Evolutionary conservation across 2,888 invertebrate species (phyloP).

Genomic region (Calameuta idolon): DNA sequence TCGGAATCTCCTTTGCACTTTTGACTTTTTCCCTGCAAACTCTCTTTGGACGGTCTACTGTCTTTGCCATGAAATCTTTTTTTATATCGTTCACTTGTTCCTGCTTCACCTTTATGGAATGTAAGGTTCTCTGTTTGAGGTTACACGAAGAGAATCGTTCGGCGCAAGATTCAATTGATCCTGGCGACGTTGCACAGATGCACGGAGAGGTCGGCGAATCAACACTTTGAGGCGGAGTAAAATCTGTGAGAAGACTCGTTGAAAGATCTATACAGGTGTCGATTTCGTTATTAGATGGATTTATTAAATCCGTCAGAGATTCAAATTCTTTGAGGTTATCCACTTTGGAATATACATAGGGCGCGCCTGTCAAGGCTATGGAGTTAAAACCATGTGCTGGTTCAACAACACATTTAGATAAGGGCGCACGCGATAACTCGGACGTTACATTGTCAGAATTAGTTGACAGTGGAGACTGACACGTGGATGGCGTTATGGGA

Average conservation of each 20-base stretch:
- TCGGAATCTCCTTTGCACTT: background rate
- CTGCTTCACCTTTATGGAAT: background rate
- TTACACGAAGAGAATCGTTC: background rate
- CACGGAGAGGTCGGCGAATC: constrained; percentile 18
- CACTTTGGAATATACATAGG: constrained; percentile 29
- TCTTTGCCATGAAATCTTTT: background rate
- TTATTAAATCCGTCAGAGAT: constrained; percentile 12
- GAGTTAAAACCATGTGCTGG: constrained; percentile 24
- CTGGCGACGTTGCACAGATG: constrained; percentile 12
- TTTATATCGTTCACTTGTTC: background rate
- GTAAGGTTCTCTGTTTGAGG: background rate
- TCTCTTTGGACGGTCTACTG: background rate
- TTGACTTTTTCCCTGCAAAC: background rate
- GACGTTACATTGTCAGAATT: constrained; percentile 26
- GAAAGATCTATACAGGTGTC: constrained; percentile 9
- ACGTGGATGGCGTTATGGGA: constrained; percentile 18
- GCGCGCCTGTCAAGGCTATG: constrained; percentile 21
- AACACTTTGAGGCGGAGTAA: constrained; percentile 21
- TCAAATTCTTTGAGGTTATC: constrained; percentile 26
- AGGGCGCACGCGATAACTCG: constrained; percentile 14
- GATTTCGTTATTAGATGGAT: constrained; percentile 12
- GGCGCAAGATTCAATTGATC: background rate
- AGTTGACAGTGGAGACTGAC: constrained; percentile 19
- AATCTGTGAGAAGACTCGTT: constrained; percentile 11
- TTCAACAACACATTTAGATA: constrained; percentile 23